Evolutionary conservation across 2,797 vertebrate genomes (phyloP).

Genomic region (Lacerta agilis): DNA sequence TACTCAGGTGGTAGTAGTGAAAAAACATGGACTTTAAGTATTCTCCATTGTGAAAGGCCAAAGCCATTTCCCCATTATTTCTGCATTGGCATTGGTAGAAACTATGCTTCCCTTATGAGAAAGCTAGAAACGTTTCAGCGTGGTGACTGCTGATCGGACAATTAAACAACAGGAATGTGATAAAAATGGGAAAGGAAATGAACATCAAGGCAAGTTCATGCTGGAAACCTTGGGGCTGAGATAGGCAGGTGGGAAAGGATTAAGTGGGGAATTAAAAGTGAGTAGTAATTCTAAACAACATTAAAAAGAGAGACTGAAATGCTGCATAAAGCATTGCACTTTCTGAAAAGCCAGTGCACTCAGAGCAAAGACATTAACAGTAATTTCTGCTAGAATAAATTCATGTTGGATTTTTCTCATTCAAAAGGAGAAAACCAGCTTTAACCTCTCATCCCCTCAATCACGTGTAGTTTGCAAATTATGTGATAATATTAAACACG

Average conservation of each 20-base stretch:
- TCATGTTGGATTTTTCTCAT: not conserved
- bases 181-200: slow-evolving; percentile 48
- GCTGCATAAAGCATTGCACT: not conserved
- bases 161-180: slow-evolving; percentile 43
- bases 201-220: not conserved
- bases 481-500: not conserved
- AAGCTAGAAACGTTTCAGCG: slow-evolving; percentile 29
- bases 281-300: not conserved
- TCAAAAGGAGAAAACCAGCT: not conserved
- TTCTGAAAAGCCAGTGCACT: not conserved
- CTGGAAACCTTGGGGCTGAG: slow-evolving; percentile 47
- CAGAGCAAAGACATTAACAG: not conserved
- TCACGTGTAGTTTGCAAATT: not conserved
- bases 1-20: not conserved
- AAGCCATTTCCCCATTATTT: rapidly evolving
- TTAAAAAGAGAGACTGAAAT: not conserved
- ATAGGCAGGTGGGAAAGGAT: slow-evolving; percentile 45
- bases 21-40: not conserved
- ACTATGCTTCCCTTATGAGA: not conserved
- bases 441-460: not conserved
- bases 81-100: rapidly evolving
- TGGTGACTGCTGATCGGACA: not conserved
- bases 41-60: not conserved
- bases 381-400: not conserved
- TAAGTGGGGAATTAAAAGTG: slow-evolving; percentile 2